phyloP scores from a whole-genome alignment of 2,888 invertebrate genomes.

The Microctonus brassicae region DNA sequence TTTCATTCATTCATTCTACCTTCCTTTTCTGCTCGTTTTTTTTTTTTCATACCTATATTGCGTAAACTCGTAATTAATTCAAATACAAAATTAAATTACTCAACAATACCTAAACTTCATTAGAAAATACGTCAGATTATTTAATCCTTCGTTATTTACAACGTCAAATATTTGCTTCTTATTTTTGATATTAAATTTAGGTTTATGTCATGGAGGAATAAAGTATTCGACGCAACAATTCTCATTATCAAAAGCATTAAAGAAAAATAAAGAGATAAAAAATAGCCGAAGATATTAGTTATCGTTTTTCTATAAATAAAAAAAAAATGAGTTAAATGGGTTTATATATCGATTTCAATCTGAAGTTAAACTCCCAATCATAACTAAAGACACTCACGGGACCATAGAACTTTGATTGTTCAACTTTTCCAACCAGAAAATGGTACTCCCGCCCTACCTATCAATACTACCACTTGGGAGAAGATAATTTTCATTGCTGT shows the following conservation, averaged over 20 bases:
- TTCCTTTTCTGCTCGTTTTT: constrained; percentile 9
- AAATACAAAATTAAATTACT: constrained; percentile 20
- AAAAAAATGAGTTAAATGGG: neutral
- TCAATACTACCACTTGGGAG: neutral
- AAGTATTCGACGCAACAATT: neutral
- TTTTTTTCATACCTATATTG: neutral
- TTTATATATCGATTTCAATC: constrained; percentile 47
- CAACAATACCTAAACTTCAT: constrained; percentile 10
- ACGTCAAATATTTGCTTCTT: neutral
- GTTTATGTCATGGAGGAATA: neutral
- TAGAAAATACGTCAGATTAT: constrained; percentile 12
- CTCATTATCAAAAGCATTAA: neutral
- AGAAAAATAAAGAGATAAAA: neutral
- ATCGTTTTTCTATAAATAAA: neutral
- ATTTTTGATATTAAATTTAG: neutral
- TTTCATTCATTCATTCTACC: neutral
- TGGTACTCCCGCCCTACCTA: neutral
- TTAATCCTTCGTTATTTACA: neutral
- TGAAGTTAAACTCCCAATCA: constrained; percentile 49
- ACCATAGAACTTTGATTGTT: constrained; percentile 31
- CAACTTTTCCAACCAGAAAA: neutral
- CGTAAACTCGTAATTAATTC: constrained; percentile 16
- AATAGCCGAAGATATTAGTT: neutral
- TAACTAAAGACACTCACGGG: constrained; percentile 47
- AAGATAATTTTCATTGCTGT: neutral